Conservation (phyloP, 2,888 invertebrate species). For the Drosophila demipolita region DNA sequence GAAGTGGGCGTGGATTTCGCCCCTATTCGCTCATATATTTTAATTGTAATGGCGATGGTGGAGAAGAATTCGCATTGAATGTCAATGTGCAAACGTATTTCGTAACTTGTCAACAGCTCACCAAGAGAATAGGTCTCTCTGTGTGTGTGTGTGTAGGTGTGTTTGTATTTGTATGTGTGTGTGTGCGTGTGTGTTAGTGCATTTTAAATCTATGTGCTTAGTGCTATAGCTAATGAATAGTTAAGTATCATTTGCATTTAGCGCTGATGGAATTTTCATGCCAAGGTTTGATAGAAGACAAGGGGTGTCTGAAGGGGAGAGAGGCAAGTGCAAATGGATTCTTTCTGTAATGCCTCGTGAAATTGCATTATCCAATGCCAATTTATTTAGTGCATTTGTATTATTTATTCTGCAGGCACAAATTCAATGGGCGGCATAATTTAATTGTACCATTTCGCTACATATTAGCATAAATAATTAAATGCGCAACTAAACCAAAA, state of each 20-base stretch:
- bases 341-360: constrained; percentile 19
- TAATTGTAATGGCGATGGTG: constrained; percentile 41
- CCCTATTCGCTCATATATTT: constrained; percentile 24
- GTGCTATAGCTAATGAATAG: constrained; percentile 57
- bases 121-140: constrained; percentile 36
- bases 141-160: constrained; percentile 6
- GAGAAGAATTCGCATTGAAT: constrained; percentile 45
- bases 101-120: constrained; percentile 47
- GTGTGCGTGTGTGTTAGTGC: constrained; percentile 14
- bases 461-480: constrained; percentile 30
- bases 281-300: constrained; percentile 16
- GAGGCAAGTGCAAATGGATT: constrained; percentile 16
- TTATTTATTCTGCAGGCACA: constrained; percentile 16
- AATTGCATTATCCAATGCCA: constrained; percentile 42
- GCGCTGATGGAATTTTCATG: constrained; percentile 61
- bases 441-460: constrained; percentile 28
- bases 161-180: background rate
- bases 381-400: constrained; percentile 29
- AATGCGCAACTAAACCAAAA: background rate
- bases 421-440: constrained; percentile 21
- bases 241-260: constrained; percentile 59
- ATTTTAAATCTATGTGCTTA: constrained; percentile 44
- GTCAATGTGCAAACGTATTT: constrained; percentile 43
- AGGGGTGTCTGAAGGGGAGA: background rate
- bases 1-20: constrained; percentile 19